phyloP scores from a whole-genome alignment of 2,113 vertebrate genomes.

The Platycercus adscitus region DNA sequence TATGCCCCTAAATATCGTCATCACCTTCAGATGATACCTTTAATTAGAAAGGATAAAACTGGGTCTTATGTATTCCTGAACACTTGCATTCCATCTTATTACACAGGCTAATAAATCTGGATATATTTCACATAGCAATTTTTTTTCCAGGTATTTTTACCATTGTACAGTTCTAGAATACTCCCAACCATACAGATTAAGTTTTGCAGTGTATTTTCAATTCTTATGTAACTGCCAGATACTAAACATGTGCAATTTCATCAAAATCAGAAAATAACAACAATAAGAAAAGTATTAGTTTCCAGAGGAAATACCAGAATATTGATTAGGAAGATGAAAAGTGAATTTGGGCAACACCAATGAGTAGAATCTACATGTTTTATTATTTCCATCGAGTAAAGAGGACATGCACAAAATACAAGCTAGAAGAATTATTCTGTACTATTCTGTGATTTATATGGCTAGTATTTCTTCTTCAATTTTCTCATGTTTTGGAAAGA shows the following conservation, averaged over 20 bases:
- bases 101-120: background rate
- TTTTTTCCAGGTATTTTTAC: background rate
- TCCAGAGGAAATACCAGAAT: background rate
- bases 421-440: background rate
- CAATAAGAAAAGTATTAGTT: background rate
- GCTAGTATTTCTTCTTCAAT: background rate
- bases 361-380: background rate
- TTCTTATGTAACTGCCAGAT: background rate
- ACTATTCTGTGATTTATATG: background rate
- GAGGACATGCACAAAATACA: background rate
- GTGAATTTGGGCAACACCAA: background rate
- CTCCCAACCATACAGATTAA: background rate
- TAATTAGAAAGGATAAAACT: background rate
- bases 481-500: background rate
- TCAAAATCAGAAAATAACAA: background rate
- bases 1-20: fast-evolving
- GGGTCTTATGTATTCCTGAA: background rate
- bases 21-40: background rate
- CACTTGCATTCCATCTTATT: background rate
- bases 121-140: background rate
- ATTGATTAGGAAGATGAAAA: background rate
- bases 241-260: background rate
- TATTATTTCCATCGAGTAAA: background rate
- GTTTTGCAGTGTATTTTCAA: background rate
- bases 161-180: background rate